Percentiles rank a stretch among this genome's conserved stretches.
Conservation (phyloP, 2,797 vertebrate genomes). For the Rhodeus uyekii region DNA sequence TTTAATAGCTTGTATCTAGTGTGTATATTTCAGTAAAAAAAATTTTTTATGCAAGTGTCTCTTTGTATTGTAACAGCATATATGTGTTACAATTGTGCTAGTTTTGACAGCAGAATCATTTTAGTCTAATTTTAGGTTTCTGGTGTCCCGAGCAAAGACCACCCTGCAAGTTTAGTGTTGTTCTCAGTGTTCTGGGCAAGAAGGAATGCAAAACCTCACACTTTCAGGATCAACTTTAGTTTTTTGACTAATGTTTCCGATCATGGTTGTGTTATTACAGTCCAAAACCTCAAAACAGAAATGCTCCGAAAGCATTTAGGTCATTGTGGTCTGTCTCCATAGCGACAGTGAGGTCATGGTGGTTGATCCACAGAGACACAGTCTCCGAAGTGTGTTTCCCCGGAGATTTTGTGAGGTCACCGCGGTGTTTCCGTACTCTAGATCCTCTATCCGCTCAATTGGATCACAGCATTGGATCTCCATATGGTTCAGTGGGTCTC, state of each 20-base stretch:
- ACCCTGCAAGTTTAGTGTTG: not conserved
- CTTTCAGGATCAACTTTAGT: not conserved
- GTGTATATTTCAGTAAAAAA: not conserved
- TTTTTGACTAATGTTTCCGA: not conserved
- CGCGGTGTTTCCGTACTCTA: constrained; percentile 35
- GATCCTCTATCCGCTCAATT: constrained; percentile 29
- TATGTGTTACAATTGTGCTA: not conserved
- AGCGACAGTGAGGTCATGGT: constrained; percentile 42
- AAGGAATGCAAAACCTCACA: not conserved
- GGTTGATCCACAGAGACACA: constrained; percentile 34
- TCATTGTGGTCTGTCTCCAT: constrained; percentile 45
- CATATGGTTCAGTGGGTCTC: constrained; percentile 20
- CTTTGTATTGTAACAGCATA: not conserved
- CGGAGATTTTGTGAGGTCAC: constrained; percentile 46
- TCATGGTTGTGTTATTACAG: constrained; percentile 2
- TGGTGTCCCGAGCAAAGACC: not conserved
- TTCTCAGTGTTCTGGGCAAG: not conserved
- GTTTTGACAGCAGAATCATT: not conserved
- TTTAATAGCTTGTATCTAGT: not conserved
- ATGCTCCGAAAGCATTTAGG: constrained; percentile 37
- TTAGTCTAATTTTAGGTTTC: not conserved
- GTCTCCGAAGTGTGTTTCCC: constrained; percentile 20
- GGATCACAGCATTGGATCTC: not conserved
- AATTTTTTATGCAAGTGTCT: not conserved
- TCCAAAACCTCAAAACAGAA: constrained; percentile 34